A percentile compares a stretch with the other conserved stretches of the same genome.
Evolutionary conservation across 23 tunicate species (phyloP).

Genomic region (Trididemnum miniatum): DNA sequence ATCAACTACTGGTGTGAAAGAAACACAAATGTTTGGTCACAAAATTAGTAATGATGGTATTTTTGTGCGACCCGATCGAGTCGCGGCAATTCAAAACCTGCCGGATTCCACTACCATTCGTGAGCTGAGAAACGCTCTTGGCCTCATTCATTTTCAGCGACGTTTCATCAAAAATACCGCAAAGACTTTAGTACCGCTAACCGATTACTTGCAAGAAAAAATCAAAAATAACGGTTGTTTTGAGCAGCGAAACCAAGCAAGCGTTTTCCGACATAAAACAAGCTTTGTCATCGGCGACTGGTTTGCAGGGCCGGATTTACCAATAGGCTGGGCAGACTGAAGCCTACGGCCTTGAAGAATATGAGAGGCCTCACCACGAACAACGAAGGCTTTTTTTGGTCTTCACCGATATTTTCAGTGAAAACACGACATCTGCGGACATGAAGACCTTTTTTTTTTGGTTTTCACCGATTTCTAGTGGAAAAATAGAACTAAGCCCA

Average conservation of each 20-base stretch:
- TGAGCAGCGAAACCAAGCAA: not conserved
- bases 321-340: too few species aligned
- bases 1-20: not conserved
- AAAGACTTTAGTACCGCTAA: not conserved
- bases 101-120: not conserved
- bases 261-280: not conserved
- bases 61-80: not conserved
- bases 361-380: too few species aligned
- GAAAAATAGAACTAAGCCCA: too few species aligned
- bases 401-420: too few species aligned
- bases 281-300: too few species aligned
- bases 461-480: too few species aligned
- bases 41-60: not conserved
- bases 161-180: not conserved
- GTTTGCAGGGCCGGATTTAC: too few species aligned
- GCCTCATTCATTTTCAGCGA: not conserved
- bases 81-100: not conserved
- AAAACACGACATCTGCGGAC: too few species aligned
- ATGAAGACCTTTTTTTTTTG: too few species aligned
- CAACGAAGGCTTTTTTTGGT: too few species aligned
- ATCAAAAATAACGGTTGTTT: not conserved
- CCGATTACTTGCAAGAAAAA: not conserved
- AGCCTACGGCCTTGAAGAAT: too few species aligned
- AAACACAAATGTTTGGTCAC: not conserved
- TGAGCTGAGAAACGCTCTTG: not conserved